These are phyloP conservation scores for Ditula angustiorana DNA, from an alignment of 2,888 invertebrate genomes.

Conservation along the genomic window DNA sequence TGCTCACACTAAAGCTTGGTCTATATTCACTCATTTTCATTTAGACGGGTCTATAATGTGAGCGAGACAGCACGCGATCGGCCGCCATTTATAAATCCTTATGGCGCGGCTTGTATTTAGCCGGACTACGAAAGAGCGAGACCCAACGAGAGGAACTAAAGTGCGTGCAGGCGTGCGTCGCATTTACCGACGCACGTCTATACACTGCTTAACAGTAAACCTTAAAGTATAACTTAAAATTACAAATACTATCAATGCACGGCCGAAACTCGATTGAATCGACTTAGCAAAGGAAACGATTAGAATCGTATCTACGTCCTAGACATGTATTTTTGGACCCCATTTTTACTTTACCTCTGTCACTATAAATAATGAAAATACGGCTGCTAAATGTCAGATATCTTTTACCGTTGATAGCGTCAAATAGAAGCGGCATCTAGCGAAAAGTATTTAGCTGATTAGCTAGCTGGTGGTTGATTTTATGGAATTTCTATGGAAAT, in stretches of 20 bases:
- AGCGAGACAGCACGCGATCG: too few relatives aligned
- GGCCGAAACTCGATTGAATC: conserved; percentile 38
- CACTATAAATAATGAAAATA: conserved; percentile 52
- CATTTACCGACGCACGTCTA: conserved; percentile 62
- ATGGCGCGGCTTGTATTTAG: background rate
- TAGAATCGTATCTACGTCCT: conserved; percentile 55
- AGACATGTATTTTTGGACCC: conserved; percentile 73
- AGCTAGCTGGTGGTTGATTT: background rate
- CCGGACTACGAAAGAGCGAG: conserved; percentile 51
- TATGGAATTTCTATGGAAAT: background rate
- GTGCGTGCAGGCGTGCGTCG: conserved; percentile 70
- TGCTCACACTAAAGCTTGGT: too few relatives aligned
- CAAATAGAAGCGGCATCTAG: conserved; percentile 20
- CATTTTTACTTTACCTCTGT: conserved; percentile 65
- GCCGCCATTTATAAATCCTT: background rate
- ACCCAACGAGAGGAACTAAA: conserved; percentile 77
- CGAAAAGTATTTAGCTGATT: conserved; percentile 15
- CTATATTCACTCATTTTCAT: too few relatives aligned
- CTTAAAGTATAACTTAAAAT: conserved; percentile 38
- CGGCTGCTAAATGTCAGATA: conserved; percentile 8
- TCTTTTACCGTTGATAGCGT: conserved; percentile 1
- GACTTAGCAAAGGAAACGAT: conserved; percentile 42
- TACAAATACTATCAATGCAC: conserved; percentile 38
- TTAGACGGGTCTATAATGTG: too few relatives aligned
- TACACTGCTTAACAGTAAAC: conserved; percentile 59